A percentile compares a stretch with the other conserved stretches of the same genome.
Conservation (phyloP, 2,797 vertebrate genomes). For the Buphagus erythrorhynchus region DNA sequence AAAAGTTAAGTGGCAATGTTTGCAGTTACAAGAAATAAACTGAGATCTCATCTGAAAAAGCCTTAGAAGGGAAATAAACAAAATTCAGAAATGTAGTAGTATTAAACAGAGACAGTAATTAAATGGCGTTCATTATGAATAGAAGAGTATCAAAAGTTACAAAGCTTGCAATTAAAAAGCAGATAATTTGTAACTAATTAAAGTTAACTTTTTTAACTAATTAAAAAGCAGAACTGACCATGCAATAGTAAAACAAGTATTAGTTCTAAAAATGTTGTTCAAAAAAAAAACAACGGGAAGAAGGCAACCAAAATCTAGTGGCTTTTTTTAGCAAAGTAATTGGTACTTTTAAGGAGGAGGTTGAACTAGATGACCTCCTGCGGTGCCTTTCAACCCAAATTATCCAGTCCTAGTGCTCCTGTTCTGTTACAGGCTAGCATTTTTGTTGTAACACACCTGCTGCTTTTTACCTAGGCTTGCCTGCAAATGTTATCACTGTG, state of each 20-base stretch:
- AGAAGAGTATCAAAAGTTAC: not conserved
- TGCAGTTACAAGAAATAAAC: not conserved
- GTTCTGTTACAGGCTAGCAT: not conserved
- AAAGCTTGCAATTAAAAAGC: not conserved
- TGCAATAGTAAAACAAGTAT: not conserved
- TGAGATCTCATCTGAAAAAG: not conserved
- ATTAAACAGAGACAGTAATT: not conserved
- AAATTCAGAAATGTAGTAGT: not conserved
- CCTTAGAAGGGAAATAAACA: not conserved
- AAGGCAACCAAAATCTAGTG: not conserved
- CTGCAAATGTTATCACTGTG: not conserved
- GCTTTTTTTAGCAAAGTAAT: not conserved
- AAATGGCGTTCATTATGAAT: not conserved
- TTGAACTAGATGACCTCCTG: not conserved
- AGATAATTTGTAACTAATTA: not conserved
- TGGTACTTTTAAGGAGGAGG: not conserved
- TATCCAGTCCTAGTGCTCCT: not conserved
- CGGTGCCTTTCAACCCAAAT: not conserved
- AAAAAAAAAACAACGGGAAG: not conserved
- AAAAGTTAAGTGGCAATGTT: not conserved
- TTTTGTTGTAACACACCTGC: not conserved
- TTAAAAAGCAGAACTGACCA: not conserved
- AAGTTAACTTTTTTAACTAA: too few species aligned
- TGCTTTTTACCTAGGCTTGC: not conserved
- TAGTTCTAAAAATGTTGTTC: not conserved